Evolutionary conservation across 2,888 invertebrate species (phyloP), one percentile per base, ranked within the genome.

Genomic region (Zhuqinia jingwanae): DNA sequence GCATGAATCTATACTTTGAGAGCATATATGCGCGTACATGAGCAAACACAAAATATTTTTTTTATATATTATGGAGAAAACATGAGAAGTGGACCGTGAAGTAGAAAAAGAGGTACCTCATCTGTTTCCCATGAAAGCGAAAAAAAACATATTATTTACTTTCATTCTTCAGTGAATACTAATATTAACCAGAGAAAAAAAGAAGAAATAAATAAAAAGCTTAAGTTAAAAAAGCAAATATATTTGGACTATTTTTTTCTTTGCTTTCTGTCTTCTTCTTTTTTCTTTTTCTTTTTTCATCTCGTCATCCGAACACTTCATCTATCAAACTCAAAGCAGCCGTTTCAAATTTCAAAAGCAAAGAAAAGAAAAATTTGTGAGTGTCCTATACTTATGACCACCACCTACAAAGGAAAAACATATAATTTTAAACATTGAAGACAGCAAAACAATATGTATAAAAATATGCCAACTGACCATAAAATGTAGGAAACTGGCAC

Each of bases 21-120:
- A 3, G 17, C 13, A 53, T 53, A 17, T 15, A 53, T 8, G 8
- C 36, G 8, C 36, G 8, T 8, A 36, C 36, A 36, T 36, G 36
- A 8, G 36, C 36, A 36, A 36, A 36, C 36, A 36, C 36, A 17
- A 53, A n/a, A n/a, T n/a, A n/a, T n/a, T n/a, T n/a, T n/a, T n/a
- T 17, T 53, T 53, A 3, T 10, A 22, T n/a, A 11, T 20, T 27
- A 53, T n/a, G 60, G 45, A 82, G 58, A 47, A 73, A 60, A 42
- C 50, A 87, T 53, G 77, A 77, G 76, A 27, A 73, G 81, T 81
- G 47, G 78, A 87, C 45, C 82, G 70, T 82, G 87, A 87, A 87
- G 87, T 63, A 82, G 82, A 81, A 87, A 81, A 87, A 70, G 68
- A 79, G 86, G 47, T 30, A 80, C 50, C 86, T 86, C 80, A 77